Base-by-base conservation (phyloP, 2,797 vertebrate genomes). In the Crocidura indochinensis region DNA sequence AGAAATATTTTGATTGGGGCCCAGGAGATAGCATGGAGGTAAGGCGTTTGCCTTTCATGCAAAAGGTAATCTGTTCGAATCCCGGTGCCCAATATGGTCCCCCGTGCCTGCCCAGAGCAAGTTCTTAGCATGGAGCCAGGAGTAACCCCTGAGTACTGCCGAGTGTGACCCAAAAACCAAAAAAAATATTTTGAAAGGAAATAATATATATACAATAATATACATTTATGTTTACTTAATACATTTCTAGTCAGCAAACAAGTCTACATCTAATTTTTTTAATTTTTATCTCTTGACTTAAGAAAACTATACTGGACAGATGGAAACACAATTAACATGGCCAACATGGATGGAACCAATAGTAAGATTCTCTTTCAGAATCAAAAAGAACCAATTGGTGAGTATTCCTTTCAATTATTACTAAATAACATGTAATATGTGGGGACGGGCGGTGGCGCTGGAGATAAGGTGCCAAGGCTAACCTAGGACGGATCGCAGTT, bases 241-340 rank as follows among this genome's bases (percentile, higher is more conserved):
- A 20, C 14, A 60, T 60, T 53, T 72, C 15, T 71, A 60, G 10
- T 60, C 51, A 87, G 38, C 10, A 72, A 85, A 3, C 78, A 88
- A 3, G 10, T 73, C 27, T 84, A n/a, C 2, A 38, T 22, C 31
- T 56, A 81, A 62, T 51, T 1, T 88, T 20, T 67, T 47, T 46
- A 94, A 74, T 91, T 0, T 0, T 0, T 90, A 31, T 73, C 0
- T 91, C 84, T 97, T 76, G 88, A 94, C 76, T 94, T 94, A 96
- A 99, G 99, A 76, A 99, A 99, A 97, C 99, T 99, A 46, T 99
- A 99, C 95, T 99, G 99, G 99, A 99, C 98, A 0, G 99, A 99
- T 97, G 99, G 99, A 38, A 99, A 99, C 97, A 99, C 99, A 79
- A 99, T 99, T 97, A 99, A 99, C 97, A 98, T 99, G 98, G 99